Base-by-base conservation (phyloP, 2,797 vertebrate genomes). In the Tiaroga cobitis region DNA sequence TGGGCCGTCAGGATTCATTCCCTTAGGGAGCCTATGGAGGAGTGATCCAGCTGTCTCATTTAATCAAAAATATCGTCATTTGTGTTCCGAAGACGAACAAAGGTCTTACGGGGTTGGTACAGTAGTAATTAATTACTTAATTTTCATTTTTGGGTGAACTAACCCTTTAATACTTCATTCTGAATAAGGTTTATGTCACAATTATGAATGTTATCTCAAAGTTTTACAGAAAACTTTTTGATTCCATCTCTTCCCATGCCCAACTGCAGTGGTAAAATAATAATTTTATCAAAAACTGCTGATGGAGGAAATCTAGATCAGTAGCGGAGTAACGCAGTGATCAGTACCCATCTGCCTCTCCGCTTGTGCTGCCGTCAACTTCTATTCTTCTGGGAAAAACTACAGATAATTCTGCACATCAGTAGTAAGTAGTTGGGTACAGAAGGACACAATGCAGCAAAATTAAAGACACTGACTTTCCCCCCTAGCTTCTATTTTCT, bases 241-340 rank as follows among this genome's bases (percentile, higher is more conserved):
- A 13, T 51, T 76, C 19, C 32, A 29, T 54, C 5, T 56, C 11
- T 72, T 9, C 69, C 24, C 34, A 61, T 73, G 19, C 2, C 10
- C 15, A 32, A 19, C 37, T 34, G 56, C 70, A 51, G 39, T 26
- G 59, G 32, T 32, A 83, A 83, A 34, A 49, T 76, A 18, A 37
- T n/a, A 65, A 56, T 61, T 29, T 34, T 24, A 82, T 72, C 16
- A 65, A 65, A 73, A 74, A 74, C 26, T 46, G 81, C 69, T 63
- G 69, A 69, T 29, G 13, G 46, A 39, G 24, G 46, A 69, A 70
- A 74, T 34, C 9, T 34, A 24, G 6, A 21, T 63, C 21, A 69
- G 63, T 10, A 68, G 43, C 11, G 2, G 78, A 34, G 78, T 67
- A 63, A 32, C 10, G 5, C 18, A 34, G 61, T 49, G 41, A 15